These are phyloP conservation scores for Eulemur mongoz DNA, from an alignment of 2,797 vertebrate species.

Conservation along the genomic window DNA sequence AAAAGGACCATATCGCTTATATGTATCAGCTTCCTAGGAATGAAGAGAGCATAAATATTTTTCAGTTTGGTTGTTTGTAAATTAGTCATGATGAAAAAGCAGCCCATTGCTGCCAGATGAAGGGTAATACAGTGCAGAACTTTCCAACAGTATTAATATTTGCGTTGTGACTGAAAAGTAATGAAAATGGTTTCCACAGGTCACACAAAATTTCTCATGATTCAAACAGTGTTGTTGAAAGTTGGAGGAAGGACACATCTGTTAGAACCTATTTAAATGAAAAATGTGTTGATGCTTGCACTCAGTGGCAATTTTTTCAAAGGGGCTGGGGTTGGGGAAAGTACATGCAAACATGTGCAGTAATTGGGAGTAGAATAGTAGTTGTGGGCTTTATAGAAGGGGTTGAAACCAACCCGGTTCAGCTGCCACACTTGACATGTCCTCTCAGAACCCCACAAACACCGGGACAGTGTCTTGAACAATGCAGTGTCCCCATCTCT, in stretches of 20 bases:
- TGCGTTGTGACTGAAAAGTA: neutral
- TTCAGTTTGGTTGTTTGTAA: slow-evolving; percentile 34
- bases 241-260: neutral
- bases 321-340: neutral
- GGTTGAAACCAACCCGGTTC: neutral
- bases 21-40: neutral
- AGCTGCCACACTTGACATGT: neutral
- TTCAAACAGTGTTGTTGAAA: neutral
- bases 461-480: neutral
- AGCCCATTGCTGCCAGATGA: neutral
- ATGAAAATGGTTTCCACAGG: neutral
- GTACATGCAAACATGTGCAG: neutral
- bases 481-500: neutral
- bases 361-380: neutral
- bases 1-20: neutral
- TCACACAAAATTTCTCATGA: slow-evolving; percentile 13
- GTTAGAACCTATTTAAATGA: neutral
- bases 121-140: neutral
- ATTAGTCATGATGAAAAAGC: slow-evolving; percentile 62
- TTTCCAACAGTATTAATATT: slow-evolving; percentile 10
- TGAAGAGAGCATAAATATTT: slow-evolving; percentile 51
- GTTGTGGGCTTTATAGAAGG: neutral
- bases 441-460: accelerated
- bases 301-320: neutral
- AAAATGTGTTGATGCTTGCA: neutral